These are phyloP conservation scores for Melanerpes aurifrons DNA, from an alignment of 2,113 vertebrate species.

Conservation along the genomic window DNA sequence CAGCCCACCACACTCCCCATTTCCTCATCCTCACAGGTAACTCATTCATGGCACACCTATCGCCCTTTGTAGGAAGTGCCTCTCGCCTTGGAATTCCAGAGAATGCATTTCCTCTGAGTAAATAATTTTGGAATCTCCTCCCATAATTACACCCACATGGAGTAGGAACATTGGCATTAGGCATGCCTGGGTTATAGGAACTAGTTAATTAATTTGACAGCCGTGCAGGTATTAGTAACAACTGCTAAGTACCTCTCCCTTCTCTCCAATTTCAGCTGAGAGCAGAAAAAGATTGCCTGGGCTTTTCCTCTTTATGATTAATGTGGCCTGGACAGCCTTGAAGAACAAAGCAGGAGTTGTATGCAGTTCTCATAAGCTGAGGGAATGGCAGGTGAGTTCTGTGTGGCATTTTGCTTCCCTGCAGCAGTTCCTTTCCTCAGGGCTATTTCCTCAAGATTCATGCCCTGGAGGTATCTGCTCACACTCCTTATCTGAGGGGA, in stretches of 20 bases:
- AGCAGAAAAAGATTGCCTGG: not conserved
- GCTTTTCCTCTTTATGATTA: constrained; percentile 20
- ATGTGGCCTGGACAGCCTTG: constrained; percentile 16
- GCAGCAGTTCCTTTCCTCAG: not conserved
- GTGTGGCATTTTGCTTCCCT: not conserved
- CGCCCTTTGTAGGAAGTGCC: constrained; percentile 60
- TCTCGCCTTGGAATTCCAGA: constrained; percentile 21
- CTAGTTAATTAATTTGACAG: constrained; percentile 43
- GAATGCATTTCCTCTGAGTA: constrained; percentile 72
- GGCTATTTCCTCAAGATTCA: not conserved
- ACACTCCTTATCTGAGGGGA: not conserved
- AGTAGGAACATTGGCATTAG: constrained; percentile 48
- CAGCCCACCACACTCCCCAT: not conserved
- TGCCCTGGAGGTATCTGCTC: constrained; percentile 16
- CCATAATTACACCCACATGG: constrained; percentile 55
- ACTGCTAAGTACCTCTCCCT: constrained; percentile 34
- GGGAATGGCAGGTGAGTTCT: constrained; percentile 70
- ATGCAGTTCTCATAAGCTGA: constrained; percentile 34
- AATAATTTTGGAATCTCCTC: constrained; percentile 61
- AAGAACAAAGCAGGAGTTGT: constrained; percentile 37
- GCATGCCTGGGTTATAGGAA: constrained; percentile 47
- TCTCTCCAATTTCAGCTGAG: constrained; percentile 55
- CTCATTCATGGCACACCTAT: constrained; percentile 45
- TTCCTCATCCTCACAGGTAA: constrained; percentile 57
- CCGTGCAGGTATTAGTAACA: constrained; percentile 47